Evolutionary conservation across 2,888 invertebrate genomes (phyloP), one percentile per base, ranked within the genome.

Genomic region (Acrocyrtus sp.): DNA sequence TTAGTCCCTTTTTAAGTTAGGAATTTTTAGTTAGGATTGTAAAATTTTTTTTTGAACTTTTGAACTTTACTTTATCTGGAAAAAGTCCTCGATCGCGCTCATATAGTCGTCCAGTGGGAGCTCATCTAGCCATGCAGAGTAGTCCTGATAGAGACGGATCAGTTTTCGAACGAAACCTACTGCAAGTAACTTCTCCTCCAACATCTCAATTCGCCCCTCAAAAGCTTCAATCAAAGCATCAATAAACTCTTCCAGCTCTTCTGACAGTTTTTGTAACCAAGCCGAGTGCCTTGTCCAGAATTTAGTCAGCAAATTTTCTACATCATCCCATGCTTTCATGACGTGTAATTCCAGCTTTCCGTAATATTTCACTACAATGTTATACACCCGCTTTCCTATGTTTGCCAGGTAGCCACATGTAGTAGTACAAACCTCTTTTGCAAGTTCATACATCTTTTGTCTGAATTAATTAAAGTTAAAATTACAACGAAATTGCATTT

Each of bases 111-210:
- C 80, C 26, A 82, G 72, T n/a, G 82, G 82, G n/a, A 83, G 73
- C 66, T 83, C 82, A 62, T 83, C 81, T 17, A 83, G 60, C 83
- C 83, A 83, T 12, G 78, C 78, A 1, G 78, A 70, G 67, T 83
- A 83, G 21, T 81, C 80, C 51, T 79, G 48, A 51, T 82, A 82
- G 19, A 82, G 26, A 8, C 72, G 66, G 1, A 79, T 45, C 1
- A 77, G 3, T 41, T 77, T 76, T 26, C 68, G 67, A n/a, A 82
- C 62, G 39, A 81, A 61, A 1, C 77, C 78, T 21, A 78, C 74
- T 21, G 75, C 75, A 50, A 80, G 50, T n/a, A 79, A 54, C 45
- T 75, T 77, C 15, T 78, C 60, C 50, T 81, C 80, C 41, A 80
- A 27, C 50, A 75, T 50, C 17, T 79, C 80, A 21, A 81, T 66